Base-by-base conservation (phyloP, 2,797 vertebrate species). In the Heteromormyrus szaboi region DNA sequence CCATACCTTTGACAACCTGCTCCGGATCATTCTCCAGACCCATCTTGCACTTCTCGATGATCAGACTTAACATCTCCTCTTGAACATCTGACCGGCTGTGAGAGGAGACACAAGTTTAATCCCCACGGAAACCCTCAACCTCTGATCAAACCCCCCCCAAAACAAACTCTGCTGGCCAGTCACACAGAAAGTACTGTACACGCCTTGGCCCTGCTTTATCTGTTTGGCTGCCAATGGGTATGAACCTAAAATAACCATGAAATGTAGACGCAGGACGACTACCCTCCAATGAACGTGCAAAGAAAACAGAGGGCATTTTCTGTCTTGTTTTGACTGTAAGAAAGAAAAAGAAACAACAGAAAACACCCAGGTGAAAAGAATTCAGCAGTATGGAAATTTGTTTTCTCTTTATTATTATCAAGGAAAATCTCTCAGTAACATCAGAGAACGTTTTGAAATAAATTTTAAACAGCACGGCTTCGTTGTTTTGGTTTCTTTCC, bases 31-130 rank as follows among this genome's bases (percentile, higher is more conserved):
- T 97, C 91, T 97, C 97, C 84, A 94, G 90, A 0, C 93, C 95
- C 92, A 94, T 94, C 7, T 96, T 96, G 79, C 93, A 96, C 93
- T 97, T 97, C 92, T 97, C 97, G 1, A 96, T 95, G 5, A 98
- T 98, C 91, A 98, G 97, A 93, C 96, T 98, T 94, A 96, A 96
- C 92, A 97, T 98, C 95, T 99, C 98, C 83, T 98, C 97, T 0
- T 96, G 94, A 2, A 94, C 95, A n/a, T 96, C 96, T 79, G 97
- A 95, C 85, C 96, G 95, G 87, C 96, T 95, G 95, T 93, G 93
- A 68, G 87, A 76, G 50, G 88, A 79, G 54, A 84, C 29, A 86
- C 33, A 46, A 85, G 65, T 56, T 89, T 56, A 79, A 87, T 51
- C 85, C 48, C 25, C 22, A 25, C 7, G 54, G 33, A 48, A 33